Evolutionary conservation across 2,797 vertebrate species (phyloP).

Genomic region (Dermochelys coriacea): DNA sequence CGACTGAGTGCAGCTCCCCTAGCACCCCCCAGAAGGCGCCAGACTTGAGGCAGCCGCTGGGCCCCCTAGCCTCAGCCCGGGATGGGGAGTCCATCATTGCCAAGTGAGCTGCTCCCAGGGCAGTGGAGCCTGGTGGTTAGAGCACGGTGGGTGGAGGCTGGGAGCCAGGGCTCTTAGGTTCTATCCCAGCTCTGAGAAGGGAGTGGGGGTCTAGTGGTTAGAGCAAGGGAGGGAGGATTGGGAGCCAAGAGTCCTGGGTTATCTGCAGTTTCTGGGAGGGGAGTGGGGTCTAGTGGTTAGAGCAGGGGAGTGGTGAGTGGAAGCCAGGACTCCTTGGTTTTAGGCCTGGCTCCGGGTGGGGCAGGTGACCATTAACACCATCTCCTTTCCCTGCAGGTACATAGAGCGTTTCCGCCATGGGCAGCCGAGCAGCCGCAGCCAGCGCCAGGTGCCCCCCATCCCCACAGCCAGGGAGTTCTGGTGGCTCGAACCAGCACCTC

Average conservation of each 20-base stretch:
- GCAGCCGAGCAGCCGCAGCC: slow-evolving; percentile 85
- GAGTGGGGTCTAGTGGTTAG: too few relatives aligned
- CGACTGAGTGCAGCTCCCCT: slow-evolving; percentile 75
- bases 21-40: slow-evolving; percentile 38
- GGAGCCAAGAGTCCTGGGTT: too few relatives aligned
- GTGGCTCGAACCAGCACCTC: slow-evolving; percentile 81
- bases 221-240: too few relatives aligned
- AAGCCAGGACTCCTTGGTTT: not conserved
- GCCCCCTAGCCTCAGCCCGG: not conserved
- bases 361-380: not conserved
- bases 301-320: too few relatives aligned
- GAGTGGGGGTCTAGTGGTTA: too few relatives aligned
- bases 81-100: slow-evolving; percentile 70
- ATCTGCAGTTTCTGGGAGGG: too few relatives aligned
- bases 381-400: slow-evolving; percentile 79
- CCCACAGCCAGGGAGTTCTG: slow-evolving; percentile 80
- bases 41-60: not conserved
- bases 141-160: too few relatives aligned
- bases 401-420: slow-evolving; percentile 89
- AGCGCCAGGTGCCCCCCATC: slow-evolving; percentile 75
- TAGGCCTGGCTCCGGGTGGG: not conserved
- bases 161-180: too few relatives aligned
- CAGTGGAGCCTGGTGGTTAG: not conserved
- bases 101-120: slow-evolving; percentile 56
- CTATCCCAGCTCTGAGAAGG: too few relatives aligned